Conservation (phyloP, 2,113 vertebrate species). For the Phylloscopus trochiloides region DNA sequence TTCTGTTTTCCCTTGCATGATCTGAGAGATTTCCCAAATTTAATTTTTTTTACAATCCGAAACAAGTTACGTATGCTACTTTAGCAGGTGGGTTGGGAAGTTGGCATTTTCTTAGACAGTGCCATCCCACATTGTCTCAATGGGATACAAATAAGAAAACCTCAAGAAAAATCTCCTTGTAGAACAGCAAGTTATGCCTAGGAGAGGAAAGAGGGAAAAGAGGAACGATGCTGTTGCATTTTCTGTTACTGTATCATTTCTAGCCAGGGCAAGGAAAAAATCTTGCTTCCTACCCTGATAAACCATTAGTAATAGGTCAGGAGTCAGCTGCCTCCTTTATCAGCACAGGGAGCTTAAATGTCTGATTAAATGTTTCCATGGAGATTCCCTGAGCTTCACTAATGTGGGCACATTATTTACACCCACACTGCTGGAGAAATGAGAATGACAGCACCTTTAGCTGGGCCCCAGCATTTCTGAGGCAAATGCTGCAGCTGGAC, state of each 20-base stretch:
- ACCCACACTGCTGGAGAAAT: conserved; percentile 34
- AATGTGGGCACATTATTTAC: conserved; percentile 62
- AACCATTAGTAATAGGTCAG: conserved; percentile 50
- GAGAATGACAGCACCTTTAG: background rate
- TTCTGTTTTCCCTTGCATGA: background rate
- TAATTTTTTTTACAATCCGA: background rate
- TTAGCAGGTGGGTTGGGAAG: background rate
- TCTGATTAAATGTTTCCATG: conserved; percentile 73
- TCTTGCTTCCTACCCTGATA: conserved; percentile 27
- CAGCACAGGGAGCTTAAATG: conserved; percentile 57
- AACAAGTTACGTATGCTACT: background rate
- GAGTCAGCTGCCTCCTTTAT: conserved; percentile 48
- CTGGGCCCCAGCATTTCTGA: background rate
- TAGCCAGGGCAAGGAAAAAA: background rate
- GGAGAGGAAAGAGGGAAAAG: background rate
- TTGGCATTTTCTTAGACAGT: background rate
- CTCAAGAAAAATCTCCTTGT: background rate
- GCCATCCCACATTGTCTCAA: background rate
- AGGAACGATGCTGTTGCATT: background rate
- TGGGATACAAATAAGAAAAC: background rate
- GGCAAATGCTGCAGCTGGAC: conserved; percentile 44
- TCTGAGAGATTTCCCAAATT: background rate
- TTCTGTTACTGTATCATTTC: background rate
- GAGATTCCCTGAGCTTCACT: conserved; percentile 57
- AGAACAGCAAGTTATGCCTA: background rate